These are phyloP conservation scores for Sphenodon punctatus DNA, from an alignment of 2,797 vertebrate species.

Conservation along the genomic window DNA sequence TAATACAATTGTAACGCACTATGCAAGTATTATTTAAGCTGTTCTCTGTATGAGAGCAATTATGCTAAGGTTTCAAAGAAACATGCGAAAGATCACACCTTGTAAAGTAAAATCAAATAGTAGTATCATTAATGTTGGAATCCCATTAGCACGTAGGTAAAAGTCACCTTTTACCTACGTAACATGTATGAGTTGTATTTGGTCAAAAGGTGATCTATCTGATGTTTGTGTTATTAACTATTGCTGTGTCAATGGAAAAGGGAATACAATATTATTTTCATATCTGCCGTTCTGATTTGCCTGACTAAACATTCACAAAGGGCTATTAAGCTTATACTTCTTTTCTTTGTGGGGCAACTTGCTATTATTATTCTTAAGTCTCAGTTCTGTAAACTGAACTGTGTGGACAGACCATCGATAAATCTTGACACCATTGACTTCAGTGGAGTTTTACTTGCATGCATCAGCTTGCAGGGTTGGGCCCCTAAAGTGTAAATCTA, in stretches of 20 bases:
- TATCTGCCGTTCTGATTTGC: neutral
- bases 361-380: neutral
- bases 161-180: too few species aligned
- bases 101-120: neutral
- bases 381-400: neutral
- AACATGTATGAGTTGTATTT: neutral
- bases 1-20: conserved; percentile 29
- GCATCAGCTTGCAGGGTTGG: rapidly evolving
- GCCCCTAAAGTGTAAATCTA: neutral
- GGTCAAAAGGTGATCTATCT: neutral
- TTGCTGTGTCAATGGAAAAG: neutral
- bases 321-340: conserved; percentile 11
- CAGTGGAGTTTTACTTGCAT: neutral
- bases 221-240: rapidly evolving
- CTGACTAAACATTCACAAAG: neutral
- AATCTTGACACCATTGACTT: neutral
- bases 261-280: neutral
- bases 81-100: neutral
- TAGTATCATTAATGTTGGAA: too few species aligned
- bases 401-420: rapidly evolving
- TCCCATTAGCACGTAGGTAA: too few species aligned
- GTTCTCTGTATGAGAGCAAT: too few species aligned
- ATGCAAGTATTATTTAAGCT: conserved; percentile 48
- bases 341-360: neutral
- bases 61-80: conserved; percentile 46